Conservation (phyloP, 2,797 vertebrate species). For the Labroides dimidiatus region DNA sequence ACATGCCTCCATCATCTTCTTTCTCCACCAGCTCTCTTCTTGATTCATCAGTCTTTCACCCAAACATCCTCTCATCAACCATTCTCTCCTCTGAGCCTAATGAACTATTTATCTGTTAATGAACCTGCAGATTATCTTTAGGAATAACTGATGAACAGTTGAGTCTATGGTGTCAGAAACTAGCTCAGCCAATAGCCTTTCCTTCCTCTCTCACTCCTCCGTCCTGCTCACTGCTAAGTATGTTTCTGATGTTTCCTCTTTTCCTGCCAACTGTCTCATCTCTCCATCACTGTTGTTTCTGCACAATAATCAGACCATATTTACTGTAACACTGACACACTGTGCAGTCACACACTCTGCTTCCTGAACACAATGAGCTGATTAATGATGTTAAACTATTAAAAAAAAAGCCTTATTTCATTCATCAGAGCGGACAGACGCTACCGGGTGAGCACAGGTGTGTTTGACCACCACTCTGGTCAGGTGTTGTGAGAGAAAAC, state of each 20-base stretch:
- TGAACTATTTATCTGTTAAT: not conserved
- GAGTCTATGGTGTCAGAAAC: not conserved
- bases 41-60: too few relatives aligned
- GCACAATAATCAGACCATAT: conserved; percentile 29
- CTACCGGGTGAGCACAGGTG: too few relatives aligned
- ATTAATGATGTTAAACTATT: conserved; percentile 9
- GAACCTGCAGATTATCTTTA: not conserved
- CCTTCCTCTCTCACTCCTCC: not conserved
- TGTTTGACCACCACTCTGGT: too few relatives aligned
- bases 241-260: conserved; percentile 7
- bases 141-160: not conserved
- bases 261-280: conserved; percentile 12
- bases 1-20: too few relatives aligned
- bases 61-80: too few relatives aligned
- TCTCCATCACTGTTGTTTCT: conserved; percentile 16
- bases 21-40: too few relatives aligned
- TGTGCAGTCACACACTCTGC: conserved; percentile 7
- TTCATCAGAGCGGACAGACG: too few relatives aligned
- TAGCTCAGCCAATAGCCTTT: not conserved
- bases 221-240: conserved; percentile 7
- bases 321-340: conserved; percentile 9
- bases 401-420: too few relatives aligned
- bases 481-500: too few relatives aligned
- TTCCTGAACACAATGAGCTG: conserved; percentile 7
- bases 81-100: too few relatives aligned